phyloP scores from a whole-genome alignment of 53 echinoderm and acorn worm genomes.

The Echinometra lucunter region DNA sequence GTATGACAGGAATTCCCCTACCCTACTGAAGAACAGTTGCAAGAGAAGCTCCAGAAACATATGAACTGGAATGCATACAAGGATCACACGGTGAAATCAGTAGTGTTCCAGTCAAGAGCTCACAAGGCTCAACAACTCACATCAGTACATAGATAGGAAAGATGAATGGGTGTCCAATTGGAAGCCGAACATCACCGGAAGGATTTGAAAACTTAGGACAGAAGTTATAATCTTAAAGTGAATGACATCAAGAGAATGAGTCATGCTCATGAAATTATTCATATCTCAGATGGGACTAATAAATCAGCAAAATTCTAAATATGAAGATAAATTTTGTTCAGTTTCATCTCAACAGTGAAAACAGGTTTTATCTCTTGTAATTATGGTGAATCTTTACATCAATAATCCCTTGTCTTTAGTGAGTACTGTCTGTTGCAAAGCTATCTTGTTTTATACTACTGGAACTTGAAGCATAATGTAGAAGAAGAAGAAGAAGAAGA shows the following conservation, averaged over 20 bases:
- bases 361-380: no score
- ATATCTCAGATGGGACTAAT: background rate
- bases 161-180: background rate
- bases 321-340: no score
- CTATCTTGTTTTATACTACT: no score
- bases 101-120: conserved; percentile 78
- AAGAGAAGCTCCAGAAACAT: conserved; percentile 85
- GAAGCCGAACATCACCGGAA: background rate
- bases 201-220: background rate
- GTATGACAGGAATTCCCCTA: conserved; percentile 83
- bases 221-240: background rate
- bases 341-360: no score
- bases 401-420: no score
- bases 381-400: no score
- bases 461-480: no score
- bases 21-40: conserved; percentile 83
- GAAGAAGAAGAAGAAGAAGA: no score
- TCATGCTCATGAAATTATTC: background rate
- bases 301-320: no score
- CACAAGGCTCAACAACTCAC: conserved; percentile 66
- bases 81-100: conserved; percentile 74
- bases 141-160: conserved; percentile 36
- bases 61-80: conserved; percentile 88
- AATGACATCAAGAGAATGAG: background rate
- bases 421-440: no score